phyloP scores from a whole-genome alignment of 2,797 vertebrate species.

The Prunella strophiata region DNA sequence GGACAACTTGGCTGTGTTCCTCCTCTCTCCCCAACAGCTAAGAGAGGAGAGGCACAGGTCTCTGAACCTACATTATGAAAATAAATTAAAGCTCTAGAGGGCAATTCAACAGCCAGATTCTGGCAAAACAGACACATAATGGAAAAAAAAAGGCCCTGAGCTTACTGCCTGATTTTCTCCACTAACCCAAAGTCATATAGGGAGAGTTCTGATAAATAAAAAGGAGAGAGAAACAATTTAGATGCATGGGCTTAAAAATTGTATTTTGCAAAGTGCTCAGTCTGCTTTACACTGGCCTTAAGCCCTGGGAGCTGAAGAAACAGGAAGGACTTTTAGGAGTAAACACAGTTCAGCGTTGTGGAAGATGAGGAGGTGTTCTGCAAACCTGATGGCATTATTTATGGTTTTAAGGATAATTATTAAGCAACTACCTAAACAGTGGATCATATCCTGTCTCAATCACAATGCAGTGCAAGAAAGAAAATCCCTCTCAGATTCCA shows the following conservation, averaged over 20 bases:
- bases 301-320: neutral
- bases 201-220: neutral
- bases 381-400: neutral
- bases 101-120: neutral
- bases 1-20: rapidly evolving
- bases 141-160: neutral
- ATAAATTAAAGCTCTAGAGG: neutral
- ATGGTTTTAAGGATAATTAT: neutral
- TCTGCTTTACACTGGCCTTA: neutral
- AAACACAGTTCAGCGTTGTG: neutral
- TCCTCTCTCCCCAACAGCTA: neutral
- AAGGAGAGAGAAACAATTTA: neutral
- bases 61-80: neutral
- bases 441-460: neutral
- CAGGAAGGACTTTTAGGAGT: neutral
- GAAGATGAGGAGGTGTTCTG: neutral
- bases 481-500: neutral
- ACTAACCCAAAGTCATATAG: neutral
- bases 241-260: neutral
- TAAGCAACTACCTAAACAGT: neutral
- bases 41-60: neutral
- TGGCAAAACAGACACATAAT: neutral
- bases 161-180: neutral
- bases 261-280: neutral
- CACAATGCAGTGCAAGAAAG: neutral